Evolutionary conservation across 2,797 vertebrate genomes (phyloP), one percentile per base, ranked within the genome.

Genomic region (Rhabdomys pumilio): DNA sequence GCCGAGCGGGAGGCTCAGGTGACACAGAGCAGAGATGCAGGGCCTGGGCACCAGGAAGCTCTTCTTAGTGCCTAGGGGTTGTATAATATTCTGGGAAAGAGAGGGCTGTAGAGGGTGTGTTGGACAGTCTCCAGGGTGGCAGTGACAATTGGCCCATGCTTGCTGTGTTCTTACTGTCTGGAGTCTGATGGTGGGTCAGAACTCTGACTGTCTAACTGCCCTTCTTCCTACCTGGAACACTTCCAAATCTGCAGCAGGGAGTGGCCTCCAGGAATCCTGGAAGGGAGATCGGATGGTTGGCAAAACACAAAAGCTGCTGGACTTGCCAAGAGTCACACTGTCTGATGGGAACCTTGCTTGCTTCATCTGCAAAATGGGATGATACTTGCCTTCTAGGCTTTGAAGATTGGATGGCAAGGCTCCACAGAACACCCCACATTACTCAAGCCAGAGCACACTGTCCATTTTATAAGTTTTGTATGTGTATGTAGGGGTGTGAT

Each of bases 31-130:
- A 0, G 6, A 57, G n/a, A 31, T 17, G 72, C 10, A 1, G 0
- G 2, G 3, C 12, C 15, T 9, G 34, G 38, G 3, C 26, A 72
- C 14, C 3, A 0, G 2, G 67, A 10, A 4, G 10, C 5, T 1
- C 44, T 59, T 67, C 26, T 10, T 31, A 1, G 41, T 3, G 31
- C 15, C 9, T 41, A 15, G 10, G 6, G 38, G 4, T 3, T 38
- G 13, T 20, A 50, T 1, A 41, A 19, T 41, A 15, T 20, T 0
- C 22, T 72, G 65, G 38, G 65, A 15, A 55, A 73, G 65, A n/a
- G 17, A 3, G n/a, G 10, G 2, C 29, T 65, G 4, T 76, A 34
- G 6, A 34, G 22, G n/a, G 20, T 0, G 0, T 17, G 3, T 47
- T 17, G 47, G 29, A 7, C 34, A 12, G 29, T 22, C 17, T 2